Evolutionary conservation across 2,797 vertebrate genomes (phyloP).

Genomic region (Danionella dracula): DNA sequence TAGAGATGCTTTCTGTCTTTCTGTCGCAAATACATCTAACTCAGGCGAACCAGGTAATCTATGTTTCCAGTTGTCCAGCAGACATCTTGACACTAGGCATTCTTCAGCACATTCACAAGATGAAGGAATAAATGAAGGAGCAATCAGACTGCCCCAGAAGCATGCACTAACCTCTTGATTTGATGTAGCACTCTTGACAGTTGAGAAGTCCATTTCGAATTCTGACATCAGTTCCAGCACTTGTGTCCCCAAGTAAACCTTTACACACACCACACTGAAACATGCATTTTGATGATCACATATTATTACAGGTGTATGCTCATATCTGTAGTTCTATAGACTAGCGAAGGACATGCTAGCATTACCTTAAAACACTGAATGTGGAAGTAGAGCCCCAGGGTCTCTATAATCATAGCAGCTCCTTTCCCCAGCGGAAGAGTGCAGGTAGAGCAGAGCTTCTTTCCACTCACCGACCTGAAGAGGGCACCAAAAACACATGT

Average conservation of each 20-base stretch:
- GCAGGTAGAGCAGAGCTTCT: slow-evolving; percentile 89
- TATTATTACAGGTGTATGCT: too few species aligned
- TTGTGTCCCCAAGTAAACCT: slow-evolving; percentile 85
- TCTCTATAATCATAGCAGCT: slow-evolving; percentile 97
- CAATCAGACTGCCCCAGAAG: neutral
- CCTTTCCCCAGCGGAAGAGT: slow-evolving; percentile 88
- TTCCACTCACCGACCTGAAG: slow-evolving; percentile 88
- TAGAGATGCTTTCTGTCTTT: too few species aligned
- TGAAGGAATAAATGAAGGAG: neutral
- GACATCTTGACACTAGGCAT: neutral
- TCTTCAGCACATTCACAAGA: too few species aligned
- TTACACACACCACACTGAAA: slow-evolving; percentile 88
- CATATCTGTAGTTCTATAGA: too few species aligned
- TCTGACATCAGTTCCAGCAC: slow-evolving; percentile 88
- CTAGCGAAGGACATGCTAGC: too few species aligned
- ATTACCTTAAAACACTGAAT: slow-evolving; percentile 87
- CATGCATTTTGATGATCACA: slow-evolving; percentile 1
- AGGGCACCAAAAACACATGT: slow-evolving; percentile 19
- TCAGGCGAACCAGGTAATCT: too few species aligned
- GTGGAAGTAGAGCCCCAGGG: slow-evolving; percentile 89
- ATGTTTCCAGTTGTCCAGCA: too few species aligned
- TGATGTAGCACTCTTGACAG: slow-evolving; percentile 90
- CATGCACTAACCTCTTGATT: slow-evolving; percentile 82
- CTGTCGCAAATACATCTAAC: too few species aligned
- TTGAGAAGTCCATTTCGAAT: slow-evolving; percentile 92